Percentiles rank a stretch among this genome's conserved stretches.
phyloP scores from a whole-genome alignment of 2,113 vertebrate species.

The Hemichromis elongatus region DNA sequence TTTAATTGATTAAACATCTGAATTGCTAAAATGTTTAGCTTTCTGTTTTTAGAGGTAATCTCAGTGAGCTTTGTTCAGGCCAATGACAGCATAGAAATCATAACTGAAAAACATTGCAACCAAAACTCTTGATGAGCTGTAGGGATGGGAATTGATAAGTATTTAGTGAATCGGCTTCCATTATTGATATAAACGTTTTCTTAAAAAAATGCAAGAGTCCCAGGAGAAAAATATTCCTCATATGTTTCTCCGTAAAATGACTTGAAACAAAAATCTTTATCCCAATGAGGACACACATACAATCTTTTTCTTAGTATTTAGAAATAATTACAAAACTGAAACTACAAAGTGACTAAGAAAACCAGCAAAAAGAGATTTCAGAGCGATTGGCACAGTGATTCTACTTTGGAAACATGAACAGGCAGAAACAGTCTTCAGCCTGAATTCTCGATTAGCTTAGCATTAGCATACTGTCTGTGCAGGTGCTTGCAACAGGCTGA shows the following conservation, averaged over 20 bases:
- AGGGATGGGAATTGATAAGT: background rate
- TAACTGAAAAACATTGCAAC: background rate
- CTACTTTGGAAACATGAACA: too few relatives aligned
- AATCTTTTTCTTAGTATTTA: background rate
- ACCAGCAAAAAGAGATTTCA: too few relatives aligned
- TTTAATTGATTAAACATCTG: background rate
- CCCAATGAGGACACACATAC: background rate
- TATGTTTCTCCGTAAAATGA: background rate
- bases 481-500: background rate
- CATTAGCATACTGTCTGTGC: too few relatives aligned
- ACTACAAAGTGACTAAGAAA: background rate
- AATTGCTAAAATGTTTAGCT: background rate
- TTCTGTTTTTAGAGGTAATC: background rate
- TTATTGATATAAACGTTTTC: background rate
- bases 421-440: too few relatives aligned
- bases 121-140: background rate
- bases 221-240: background rate
- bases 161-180: background rate
- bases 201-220: background rate
- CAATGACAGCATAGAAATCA: background rate
- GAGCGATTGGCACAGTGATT: too few relatives aligned
- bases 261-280: background rate
- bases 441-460: too few relatives aligned
- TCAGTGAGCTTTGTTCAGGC: background rate
- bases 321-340: background rate